These are phyloP conservation scores for Osmerus eperlanus DNA, from an alignment of 2,113 vertebrate genomes.

Conservation along the genomic window DNA sequence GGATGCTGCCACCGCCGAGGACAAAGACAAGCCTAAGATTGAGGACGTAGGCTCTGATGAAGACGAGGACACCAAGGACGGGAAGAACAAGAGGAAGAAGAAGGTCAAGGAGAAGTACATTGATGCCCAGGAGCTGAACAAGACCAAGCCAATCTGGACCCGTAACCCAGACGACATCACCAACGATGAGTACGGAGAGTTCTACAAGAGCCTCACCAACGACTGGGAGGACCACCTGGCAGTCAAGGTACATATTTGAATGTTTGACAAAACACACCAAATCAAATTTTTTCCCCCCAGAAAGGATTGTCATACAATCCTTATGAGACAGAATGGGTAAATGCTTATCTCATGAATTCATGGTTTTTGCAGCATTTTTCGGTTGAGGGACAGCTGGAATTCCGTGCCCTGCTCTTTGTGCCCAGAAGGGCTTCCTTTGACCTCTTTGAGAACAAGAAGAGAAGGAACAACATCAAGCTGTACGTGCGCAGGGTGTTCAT, in stretches of 20 bases:
- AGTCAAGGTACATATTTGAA: constrained; percentile 30
- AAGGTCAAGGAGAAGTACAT: constrained; percentile 50
- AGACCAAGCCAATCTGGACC: constrained; percentile 47
- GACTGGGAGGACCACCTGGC: constrained; percentile 46
- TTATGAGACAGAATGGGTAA: not conserved
- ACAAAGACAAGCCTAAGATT: constrained; percentile 42
- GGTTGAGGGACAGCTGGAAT: constrained; percentile 78
- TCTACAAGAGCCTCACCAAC: constrained; percentile 49
- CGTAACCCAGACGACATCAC: constrained; percentile 47
- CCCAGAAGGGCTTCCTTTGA: constrained; percentile 73
- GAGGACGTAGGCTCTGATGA: constrained; percentile 48
- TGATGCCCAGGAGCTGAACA: constrained; percentile 41
- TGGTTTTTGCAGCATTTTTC: constrained; percentile 70
- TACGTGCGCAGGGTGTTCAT: constrained; percentile 79
- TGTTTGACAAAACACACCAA: not conserved
- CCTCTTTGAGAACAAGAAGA: constrained; percentile 81
- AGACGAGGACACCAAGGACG: constrained; percentile 37
- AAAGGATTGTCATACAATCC: not conserved
- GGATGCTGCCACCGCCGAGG: constrained; percentile 10
- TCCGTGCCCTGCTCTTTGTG: constrained; percentile 77
- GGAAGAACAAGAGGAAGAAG: constrained; percentile 45
- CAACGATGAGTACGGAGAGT: constrained; percentile 45
- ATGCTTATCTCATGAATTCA: not conserved
- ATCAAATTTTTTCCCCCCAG: not conserved
- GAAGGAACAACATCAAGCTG: constrained; percentile 79